Percentiles rank a stretch among this genome's conserved stretches.
phyloP scores from a whole-genome alignment of 2,888 invertebrate genomes.

The Leptopilina drosophilae region DNA sequence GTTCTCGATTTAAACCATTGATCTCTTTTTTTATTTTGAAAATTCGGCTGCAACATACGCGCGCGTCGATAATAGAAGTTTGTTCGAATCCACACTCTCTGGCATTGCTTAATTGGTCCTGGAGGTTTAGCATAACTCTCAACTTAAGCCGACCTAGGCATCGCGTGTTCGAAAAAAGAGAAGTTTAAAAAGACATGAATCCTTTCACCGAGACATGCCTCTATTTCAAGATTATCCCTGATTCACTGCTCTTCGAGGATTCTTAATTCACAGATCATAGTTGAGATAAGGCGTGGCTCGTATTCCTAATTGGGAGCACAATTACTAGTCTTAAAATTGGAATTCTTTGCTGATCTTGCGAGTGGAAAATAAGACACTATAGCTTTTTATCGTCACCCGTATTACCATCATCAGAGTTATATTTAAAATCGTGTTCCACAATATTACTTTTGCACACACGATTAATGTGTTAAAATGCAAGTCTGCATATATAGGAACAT shows the following conservation, averaged over 20 bases:
- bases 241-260: conserved; percentile 37
- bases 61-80: no score
- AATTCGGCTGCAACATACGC: conserved; percentile 1
- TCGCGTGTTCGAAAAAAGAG: conserved; percentile 13
- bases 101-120: conserved; percentile 31
- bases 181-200: conserved; percentile 22
- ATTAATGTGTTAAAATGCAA: neutral
- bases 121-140: conserved; percentile 29
- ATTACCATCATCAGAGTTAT: conserved; percentile 17
- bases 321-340: conserved; percentile 31
- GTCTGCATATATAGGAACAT: no score
- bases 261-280: conserved; percentile 38
- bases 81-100: neutral
- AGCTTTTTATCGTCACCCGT: conserved; percentile 2
- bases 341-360: neutral
- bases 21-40: neutral
- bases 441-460: neutral
- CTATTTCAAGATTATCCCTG: conserved; percentile 36
- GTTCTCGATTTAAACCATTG: neutral
- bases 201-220: conserved; percentile 19
- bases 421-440: neutral
- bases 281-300: conserved; percentile 39
- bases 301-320: conserved; percentile 38
- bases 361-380: conserved; percentile 7
- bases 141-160: conserved; percentile 26